Percentiles rank a stretch among this genome's conserved stretches.
phyloP scores from a whole-genome alignment of 2,888 invertebrate genomes.

The Branchipolynoe longqiensis region DNA sequence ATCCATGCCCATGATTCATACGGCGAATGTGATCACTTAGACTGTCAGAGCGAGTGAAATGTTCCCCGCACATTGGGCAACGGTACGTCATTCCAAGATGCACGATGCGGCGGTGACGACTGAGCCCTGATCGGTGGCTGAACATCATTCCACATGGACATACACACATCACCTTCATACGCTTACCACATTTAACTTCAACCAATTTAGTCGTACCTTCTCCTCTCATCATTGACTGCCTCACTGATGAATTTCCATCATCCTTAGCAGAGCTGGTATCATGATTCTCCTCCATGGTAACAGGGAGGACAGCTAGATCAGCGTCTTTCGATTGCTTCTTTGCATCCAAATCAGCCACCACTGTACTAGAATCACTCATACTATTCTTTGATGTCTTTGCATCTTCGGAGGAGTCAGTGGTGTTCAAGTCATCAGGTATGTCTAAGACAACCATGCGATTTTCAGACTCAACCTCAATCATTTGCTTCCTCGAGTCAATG shows the following conservation, averaged over 20 bases:
- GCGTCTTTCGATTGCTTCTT: not conserved
- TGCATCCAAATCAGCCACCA: not conserved
- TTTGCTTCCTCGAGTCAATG: not conserved
- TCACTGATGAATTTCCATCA: too few relatives aligned
- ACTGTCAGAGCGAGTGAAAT: slow-evolving; percentile 34
- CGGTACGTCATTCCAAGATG: slow-evolving; percentile 27
- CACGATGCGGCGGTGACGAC: slow-evolving; percentile 27
- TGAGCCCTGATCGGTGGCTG: slow-evolving; percentile 12
- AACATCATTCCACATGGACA: slow-evolving; percentile 43
- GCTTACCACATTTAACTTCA: not conserved
- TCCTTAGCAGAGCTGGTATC: too few relatives aligned
- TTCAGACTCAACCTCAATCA: not conserved
- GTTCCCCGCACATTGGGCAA: slow-evolving; percentile 13
- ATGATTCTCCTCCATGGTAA: not conserved
- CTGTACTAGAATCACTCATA: too few relatives aligned
- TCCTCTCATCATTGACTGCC: too few relatives aligned
- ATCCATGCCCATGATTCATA: not conserved
- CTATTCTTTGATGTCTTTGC: too few relatives aligned
- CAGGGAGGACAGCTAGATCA: not conserved
- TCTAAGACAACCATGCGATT: too few relatives aligned
- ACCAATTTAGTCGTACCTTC: not conserved
- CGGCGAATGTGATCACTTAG: slow-evolving; percentile 23
- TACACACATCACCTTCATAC: not conserved
- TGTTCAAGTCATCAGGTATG: too few relatives aligned
- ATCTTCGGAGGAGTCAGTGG: too few relatives aligned